A percentile compares a stretch with the other conserved stretches of the same genome.
These are phyloP conservation scores for Caenorhabditis sinica DNA, from an alignment of 2,888 invertebrate genomes.

Conservation along the genomic window DNA sequence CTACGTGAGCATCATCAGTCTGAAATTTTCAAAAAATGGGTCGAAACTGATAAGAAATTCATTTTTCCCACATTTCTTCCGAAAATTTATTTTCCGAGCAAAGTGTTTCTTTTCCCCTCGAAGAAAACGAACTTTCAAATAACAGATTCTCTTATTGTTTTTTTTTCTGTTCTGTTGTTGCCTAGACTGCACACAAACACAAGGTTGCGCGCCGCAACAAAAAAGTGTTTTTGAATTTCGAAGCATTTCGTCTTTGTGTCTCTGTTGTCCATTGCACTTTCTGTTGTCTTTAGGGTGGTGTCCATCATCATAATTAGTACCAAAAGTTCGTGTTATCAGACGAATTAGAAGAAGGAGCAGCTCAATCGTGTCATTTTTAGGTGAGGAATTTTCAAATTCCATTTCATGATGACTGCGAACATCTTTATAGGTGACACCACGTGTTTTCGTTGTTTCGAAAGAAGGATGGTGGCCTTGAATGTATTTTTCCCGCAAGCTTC, in stretches of 20 bases:
- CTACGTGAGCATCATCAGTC: constrained; percentile 7
- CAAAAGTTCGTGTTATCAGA: neutral
- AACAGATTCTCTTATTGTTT: neutral
- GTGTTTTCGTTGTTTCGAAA: constrained; percentile 5
- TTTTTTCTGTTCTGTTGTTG: neutral
- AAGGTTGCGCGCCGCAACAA: neutral
- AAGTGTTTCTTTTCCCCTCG: neutral
- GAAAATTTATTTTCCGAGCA: neutral
- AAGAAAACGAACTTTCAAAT: neutral
- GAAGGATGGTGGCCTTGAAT: no score
- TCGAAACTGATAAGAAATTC: constrained; percentile 14
- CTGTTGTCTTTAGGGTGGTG: neutral
- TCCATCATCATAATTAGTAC: neutral
- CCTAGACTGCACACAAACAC: neutral
- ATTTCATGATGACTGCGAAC: neutral
- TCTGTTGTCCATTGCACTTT: neutral
- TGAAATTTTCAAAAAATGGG: neutral
- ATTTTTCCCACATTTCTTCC: neutral
- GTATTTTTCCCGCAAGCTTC: no score
- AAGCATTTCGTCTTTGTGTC: constrained; percentile 5
- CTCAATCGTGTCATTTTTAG: neutral
- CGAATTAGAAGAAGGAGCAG: neutral
- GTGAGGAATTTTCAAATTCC: neutral
- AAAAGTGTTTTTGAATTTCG: constrained; percentile 2
- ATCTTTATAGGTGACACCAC: neutral